phyloP scores from a whole-genome alignment of 2,888 invertebrate species.

The Kuschelorhynchus macadamiae region DNA sequence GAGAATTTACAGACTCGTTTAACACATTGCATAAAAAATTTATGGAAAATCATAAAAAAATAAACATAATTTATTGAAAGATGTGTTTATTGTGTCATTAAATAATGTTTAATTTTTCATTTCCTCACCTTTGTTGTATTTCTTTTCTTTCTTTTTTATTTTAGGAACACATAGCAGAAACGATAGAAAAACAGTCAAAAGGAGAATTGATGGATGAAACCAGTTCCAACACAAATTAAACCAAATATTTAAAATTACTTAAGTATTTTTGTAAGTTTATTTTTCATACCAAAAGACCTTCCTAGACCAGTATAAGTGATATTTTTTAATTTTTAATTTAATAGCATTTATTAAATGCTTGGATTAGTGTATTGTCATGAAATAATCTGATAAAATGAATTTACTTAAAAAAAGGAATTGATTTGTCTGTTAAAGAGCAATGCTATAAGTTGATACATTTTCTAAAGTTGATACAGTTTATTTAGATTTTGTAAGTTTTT shows the following conservation, averaged over 20 bases:
- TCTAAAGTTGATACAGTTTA: too few species aligned
- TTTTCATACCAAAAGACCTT: background rate
- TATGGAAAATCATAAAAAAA: too few species aligned
- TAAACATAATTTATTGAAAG: too few species aligned
- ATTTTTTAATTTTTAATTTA: constrained; percentile 2
- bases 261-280: background rate
- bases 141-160: constrained; percentile 7
- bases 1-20: too few species aligned
- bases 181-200: constrained; percentile 61
- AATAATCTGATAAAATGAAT: background rate
- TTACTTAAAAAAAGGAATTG: background rate
- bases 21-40: too few species aligned
- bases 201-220: constrained; percentile 47
- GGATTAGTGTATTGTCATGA: background rate
- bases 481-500: too few species aligned
- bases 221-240: constrained; percentile 45
- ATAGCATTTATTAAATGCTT: background rate
- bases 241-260: background rate
- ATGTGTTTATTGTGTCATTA: too few species aligned
- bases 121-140: background rate
- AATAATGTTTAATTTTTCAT: background rate
- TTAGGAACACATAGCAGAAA: constrained; percentile 71
- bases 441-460: too few species aligned
- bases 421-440: too few species aligned
- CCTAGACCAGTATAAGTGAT: constrained; percentile 1